Evolutionary conservation across 1,140 invertebrate genomes (phyloP), one percentile per base, ranked within the genome.

Genomic region (Ceratosolen fusciceps): DNA sequence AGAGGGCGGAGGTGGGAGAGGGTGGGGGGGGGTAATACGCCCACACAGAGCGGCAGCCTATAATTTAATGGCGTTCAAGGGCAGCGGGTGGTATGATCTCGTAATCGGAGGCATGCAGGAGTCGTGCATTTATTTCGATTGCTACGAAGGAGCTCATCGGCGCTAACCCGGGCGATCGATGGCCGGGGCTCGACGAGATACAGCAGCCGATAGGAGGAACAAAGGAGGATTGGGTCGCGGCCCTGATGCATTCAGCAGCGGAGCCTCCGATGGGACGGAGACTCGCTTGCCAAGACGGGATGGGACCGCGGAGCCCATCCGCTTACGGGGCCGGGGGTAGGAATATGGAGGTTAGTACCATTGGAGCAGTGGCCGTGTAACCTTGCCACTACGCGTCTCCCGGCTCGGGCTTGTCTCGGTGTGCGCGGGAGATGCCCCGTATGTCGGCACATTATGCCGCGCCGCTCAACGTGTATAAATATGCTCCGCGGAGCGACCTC

Each of bases 301-400:
- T 3, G 58, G 3, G 1, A 37, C 3, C 1, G 21, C 1, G 56
- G 56, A 8, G 54, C n/a, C 5, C 5, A 29, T 14, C 37, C 1
- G 67, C 39, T 26, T 70, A 79, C 71, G 70, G 47, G 71, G 56
- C 47, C n/a, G 34, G 37, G 24, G 73, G 49, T 62, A 81, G 56
- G 26, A 52, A 56, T 39, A 52, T 47, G 83, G 84, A 87, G 84
- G 85, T 87, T 86, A 86, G 85, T 87, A 87, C 83, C 86, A 86
- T 83, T 85, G 85, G 85, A 86, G 83, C 87, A 84, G 81, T 86
- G 85, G 87, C 88, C 86, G 87, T 84, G 84, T 90, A 88, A 90
- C 89, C 89, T 90, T 90, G 88, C 85, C 82, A 43, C 14, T 54
- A 52, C 39, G 49, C 21, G 34, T 29, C 24, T 16, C 60, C 24